A percentile compares a stretch with the other conserved stretches of the same genome.
These are phyloP conservation scores for Pycnomerus fuliginosus DNA, from an alignment of 2,888 invertebrate species.

Conservation along the genomic window DNA sequence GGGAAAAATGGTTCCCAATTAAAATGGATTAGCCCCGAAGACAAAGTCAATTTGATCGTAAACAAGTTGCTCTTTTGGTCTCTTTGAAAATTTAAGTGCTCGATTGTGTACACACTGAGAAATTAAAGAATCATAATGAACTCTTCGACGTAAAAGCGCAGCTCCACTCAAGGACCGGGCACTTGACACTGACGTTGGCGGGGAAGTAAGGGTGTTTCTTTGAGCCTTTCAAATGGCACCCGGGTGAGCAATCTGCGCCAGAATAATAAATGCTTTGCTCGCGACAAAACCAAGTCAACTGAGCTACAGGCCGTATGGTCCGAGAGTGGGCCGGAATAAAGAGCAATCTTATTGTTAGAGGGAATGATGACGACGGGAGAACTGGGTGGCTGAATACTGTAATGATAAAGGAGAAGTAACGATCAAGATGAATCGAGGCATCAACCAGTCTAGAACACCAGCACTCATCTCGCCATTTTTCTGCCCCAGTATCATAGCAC, in stretches of 20 bases:
- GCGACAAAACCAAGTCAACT: slow-evolving; percentile 36
- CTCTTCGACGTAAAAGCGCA: slow-evolving; percentile 35
- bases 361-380: not conserved
- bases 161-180: slow-evolving; percentile 31
- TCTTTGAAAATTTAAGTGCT: slow-evolving; percentile 19
- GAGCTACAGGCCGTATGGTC: slow-evolving; percentile 13
- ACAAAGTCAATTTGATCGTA: slow-evolving; percentile 20
- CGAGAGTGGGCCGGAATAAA: slow-evolving; percentile 2
- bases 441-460: not conserved
- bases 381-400: slow-evolving; percentile 9
- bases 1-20: slow-evolving; percentile 15
- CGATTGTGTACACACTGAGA: slow-evolving; percentile 39
- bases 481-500: no score
- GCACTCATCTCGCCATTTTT: no score
- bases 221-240: slow-evolving; percentile 41
- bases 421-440: slow-evolving; percentile 13
- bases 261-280: slow-evolving; percentile 39
- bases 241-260: slow-evolving; percentile 40
- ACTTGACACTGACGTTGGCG: slow-evolving; percentile 26
- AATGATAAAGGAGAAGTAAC: slow-evolving; percentile 20
- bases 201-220: slow-evolving; percentile 31
- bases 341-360: no score
- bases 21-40: slow-evolving; percentile 14
- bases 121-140: slow-evolving; percentile 46
- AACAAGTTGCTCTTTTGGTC: slow-evolving; percentile 23